Conservation (phyloP, 2,888 invertebrate species). For the Melinaea menophilus region DNA sequence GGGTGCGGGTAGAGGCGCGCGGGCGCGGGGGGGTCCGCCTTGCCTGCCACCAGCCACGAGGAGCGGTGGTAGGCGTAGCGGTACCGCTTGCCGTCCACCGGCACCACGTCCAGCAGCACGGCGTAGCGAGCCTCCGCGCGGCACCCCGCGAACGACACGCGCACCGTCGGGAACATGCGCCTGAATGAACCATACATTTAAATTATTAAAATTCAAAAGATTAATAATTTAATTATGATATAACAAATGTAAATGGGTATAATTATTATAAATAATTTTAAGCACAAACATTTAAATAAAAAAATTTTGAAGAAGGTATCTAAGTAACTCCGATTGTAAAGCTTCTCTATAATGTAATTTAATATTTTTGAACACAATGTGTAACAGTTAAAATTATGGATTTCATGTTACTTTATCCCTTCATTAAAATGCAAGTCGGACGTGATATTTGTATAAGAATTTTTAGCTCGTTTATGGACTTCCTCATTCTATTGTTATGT, state of each 20-base stretch:
- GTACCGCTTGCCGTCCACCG: slow-evolving; percentile 97
- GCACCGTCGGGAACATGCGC: slow-evolving; percentile 98
- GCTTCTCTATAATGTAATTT: no score
- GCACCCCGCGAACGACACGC: slow-evolving; percentile 93
- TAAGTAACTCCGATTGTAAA: no score
- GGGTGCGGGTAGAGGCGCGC: slow-evolving; percentile 96
- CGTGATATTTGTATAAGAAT: slow-evolving; percentile 13
- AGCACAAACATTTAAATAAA: no score
- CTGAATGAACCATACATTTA: slow-evolving; percentile 67
- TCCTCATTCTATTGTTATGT: slow-evolving; percentile 68
- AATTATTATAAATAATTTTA: no score
- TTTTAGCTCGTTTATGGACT: slow-evolving; percentile 45
- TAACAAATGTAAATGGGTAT: no score
- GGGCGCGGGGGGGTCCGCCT: slow-evolving; percentile 98
- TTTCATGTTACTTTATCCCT: slow-evolving; percentile 5
- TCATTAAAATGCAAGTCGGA: slow-evolving; percentile 10
- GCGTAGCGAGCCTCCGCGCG: slow-evolving; percentile 90
- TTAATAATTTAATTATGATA: no score
- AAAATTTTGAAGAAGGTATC: no score
- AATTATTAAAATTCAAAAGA: background rate
- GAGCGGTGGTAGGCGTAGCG: slow-evolving; percentile 99
- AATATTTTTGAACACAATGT: background rate
- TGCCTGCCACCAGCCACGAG: slow-evolving; percentile 98
- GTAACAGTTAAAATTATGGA: slow-evolving; percentile 3
- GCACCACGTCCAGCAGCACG: slow-evolving; percentile 96